phyloP scores from a whole-genome alignment of 1,140 invertebrate genomes.

The Drosophila dunni region DNA sequence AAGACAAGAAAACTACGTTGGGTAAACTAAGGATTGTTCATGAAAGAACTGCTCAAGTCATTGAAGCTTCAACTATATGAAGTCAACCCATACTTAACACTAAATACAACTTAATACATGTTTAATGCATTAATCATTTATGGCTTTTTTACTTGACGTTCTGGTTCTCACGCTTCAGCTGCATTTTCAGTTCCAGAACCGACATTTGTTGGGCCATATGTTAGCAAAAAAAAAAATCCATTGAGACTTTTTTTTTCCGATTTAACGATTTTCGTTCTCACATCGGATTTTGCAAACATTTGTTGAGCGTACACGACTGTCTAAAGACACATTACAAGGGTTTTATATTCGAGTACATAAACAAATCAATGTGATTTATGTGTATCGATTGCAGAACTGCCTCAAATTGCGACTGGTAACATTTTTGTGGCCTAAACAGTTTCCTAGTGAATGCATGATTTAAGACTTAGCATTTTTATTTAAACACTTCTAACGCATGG shows the following conservation, averaged over 20 bases:
- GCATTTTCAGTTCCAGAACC: slow-evolving; percentile 31
- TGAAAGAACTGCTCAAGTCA: slow-evolving; percentile 1
- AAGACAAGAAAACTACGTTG: slow-evolving; percentile 10
- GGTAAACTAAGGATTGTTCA: slow-evolving; percentile 28
- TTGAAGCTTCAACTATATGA: slow-evolving; percentile 9
- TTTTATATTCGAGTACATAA: slow-evolving; percentile 11
- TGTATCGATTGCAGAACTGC: background rate
- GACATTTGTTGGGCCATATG: slow-evolving; percentile 19
- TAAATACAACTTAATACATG: slow-evolving; percentile 25
- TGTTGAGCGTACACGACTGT: slow-evolving; percentile 35
- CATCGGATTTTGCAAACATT: slow-evolving; percentile 23
- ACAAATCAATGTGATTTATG: slow-evolving; percentile 12
- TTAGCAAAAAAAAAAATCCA: slow-evolving; percentile 26
- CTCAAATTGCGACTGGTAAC: background rate
- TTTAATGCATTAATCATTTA: slow-evolving; percentile 12
- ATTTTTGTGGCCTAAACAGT: background rate
- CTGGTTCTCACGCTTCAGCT: slow-evolving; percentile 66
- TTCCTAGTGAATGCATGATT: background rate
- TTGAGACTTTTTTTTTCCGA: slow-evolving; percentile 28
- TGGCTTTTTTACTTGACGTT: slow-evolving; percentile 36
- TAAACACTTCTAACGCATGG: no score
- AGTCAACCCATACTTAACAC: slow-evolving; percentile 3
- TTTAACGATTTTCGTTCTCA: slow-evolving; percentile 24
- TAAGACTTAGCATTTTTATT: no score
- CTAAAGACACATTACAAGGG: slow-evolving; percentile 37